Evolutionary conservation across 2,797 vertebrate species (phyloP), one percentile per base, ranked within the genome.

Genomic region (Tokudaia tokunoshimensis): DNA sequence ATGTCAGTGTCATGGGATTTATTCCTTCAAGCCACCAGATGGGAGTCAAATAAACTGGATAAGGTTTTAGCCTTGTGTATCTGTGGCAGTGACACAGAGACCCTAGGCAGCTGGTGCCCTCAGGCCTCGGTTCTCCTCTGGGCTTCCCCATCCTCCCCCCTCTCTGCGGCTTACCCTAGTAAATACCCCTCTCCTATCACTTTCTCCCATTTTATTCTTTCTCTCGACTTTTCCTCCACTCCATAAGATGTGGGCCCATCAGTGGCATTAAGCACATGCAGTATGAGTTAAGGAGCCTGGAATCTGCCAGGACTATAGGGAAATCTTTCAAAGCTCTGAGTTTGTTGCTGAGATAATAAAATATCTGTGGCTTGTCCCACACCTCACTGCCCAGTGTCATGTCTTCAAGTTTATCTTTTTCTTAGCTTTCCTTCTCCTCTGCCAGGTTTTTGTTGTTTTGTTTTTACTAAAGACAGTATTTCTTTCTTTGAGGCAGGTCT

Each of bases 361-460:
- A 9, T 1, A 17, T 34, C 55, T 13, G 8, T 31, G 34, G 76
- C 41, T 94, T 37, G 29, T 79, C 24, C 37, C 86, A 12, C n/a
- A 91, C 22, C 52, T 74, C 61, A 82, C 29, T 47, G 44, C 3
- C n/a, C 17, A 59, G 31, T 19, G 67, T 41, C 63, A 20, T 4
- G 2, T 79, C 65, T 82, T 70, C 75, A 29, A 50, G 44, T 19
- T 93, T 24, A 65, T 94, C 41, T 41, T 94, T 57, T 85, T 59
- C 17, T 31, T 59, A 95, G 82, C 34, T 88, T 78, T 7, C 47
- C 14, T 59, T 65, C 6, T 57, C 17, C 41, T 57, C 22, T 63
- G n/a, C 50, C 78, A 78, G 20, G 37, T 29, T 89, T 52, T 52
- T 52, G 52, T 52, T 52, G 52, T 52, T 52, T 52, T 52, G 52